Evolutionary conservation across 23 tunicate genomes (phyloP).

Genomic region (Diplosoma virens): DNA sequence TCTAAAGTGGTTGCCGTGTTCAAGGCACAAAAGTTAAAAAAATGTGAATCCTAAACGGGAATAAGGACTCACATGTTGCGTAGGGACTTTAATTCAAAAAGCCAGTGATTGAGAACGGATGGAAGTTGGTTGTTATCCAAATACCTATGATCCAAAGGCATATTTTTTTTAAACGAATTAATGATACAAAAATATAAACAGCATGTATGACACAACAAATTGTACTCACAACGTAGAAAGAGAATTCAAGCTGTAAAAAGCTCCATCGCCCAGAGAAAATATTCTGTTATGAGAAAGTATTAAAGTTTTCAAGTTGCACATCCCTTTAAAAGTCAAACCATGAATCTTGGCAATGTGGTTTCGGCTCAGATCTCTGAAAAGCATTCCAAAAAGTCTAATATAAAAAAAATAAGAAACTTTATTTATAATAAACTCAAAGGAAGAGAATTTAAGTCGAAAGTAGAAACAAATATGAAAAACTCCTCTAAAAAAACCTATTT

Average conservation of each 20-base stretch:
- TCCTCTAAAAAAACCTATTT: no score
- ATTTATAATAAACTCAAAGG: background rate
- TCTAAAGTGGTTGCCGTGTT: no score
- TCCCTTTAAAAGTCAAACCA: slow-evolving; percentile 53
- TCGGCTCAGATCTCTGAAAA: slow-evolving; percentile 60
- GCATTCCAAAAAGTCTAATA: background rate
- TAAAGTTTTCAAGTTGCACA: slow-evolving; percentile 41
- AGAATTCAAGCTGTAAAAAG: slow-evolving; percentile 52
- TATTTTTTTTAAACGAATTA: no score
- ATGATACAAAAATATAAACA: no score
- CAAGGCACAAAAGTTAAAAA: no score
- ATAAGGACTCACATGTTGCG: slow-evolving; percentile 50
- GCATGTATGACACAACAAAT: no score
- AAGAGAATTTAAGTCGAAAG: background rate
- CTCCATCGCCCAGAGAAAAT: slow-evolving; percentile 45
- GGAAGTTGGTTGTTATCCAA: slow-evolving; percentile 58
- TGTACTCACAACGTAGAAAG: slow-evolving; percentile 62
- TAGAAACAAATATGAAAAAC: background rate
- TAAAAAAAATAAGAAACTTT: background rate
- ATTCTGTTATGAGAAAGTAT: slow-evolving; percentile 49
- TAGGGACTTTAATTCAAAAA: slow-evolving; percentile 47
- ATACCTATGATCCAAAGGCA: slow-evolving; percentile 31
- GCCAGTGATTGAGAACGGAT: slow-evolving; percentile 50
- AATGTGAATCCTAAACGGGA: no score
- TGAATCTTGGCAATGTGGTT: slow-evolving; percentile 48